Evolutionary conservation across 2,888 invertebrate species (phyloP), one percentile per base, ranked within the genome.

Genomic region (Lasioglossum pauxillum): DNA sequence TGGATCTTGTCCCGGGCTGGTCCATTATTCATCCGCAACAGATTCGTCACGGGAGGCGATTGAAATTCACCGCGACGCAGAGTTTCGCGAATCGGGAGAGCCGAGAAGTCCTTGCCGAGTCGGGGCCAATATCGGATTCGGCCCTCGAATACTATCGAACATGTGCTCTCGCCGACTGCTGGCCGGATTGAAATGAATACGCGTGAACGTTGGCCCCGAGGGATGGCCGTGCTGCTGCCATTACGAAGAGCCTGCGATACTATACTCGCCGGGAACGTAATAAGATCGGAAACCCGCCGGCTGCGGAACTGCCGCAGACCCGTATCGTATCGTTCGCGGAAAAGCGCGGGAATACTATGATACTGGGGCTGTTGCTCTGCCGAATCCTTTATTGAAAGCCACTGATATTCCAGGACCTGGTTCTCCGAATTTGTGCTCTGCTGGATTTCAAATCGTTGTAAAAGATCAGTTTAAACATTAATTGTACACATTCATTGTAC

Each of bases 101-200:
- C 19, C 49, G 14, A 16, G 64, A 31, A 27, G 35, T 71, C 44
- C 85, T 76, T 73, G 79, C 82, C 79, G 60, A 19, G 23, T 46
- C 67, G 31, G 1, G 14, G 16, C 41, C 80, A 75, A 87, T 88
- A 87, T 88, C 78, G 83, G 78, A 84, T 84, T 82, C 86, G 84
- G 44, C 71, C 41, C 64, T 76, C 67, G 64, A 64, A 75, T 83
- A 75, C 76, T 85, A 84, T 88, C 84, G 84, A 85, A 69, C 84
- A 76, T 79, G 78, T 80, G 88, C 73, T 69, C 5, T 35, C 79
- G 19, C 12, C 41, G 41, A 10, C 41, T 71, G 16, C 23, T 23
- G 10, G 27, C 53, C n/a, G 69, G 71, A 82, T 86, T 76, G 86
- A 78, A 76, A 79, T 74, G 75, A 53, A 75, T 78, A 80, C 75